Conservation (phyloP, 2,113 vertebrate genomes). For the Eurypyga helias region DNA sequence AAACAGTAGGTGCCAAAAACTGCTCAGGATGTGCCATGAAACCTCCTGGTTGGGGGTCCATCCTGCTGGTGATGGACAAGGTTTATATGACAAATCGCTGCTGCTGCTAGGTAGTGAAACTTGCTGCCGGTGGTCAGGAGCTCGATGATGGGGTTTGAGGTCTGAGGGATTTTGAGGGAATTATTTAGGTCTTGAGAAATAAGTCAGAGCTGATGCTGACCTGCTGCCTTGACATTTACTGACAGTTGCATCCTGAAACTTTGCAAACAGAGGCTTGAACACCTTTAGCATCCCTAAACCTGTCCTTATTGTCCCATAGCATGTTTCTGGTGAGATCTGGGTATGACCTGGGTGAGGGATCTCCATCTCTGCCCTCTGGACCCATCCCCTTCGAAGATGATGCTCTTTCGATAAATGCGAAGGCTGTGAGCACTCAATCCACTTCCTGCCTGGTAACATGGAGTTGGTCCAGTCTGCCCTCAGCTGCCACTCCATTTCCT, state of each 20-base stretch:
- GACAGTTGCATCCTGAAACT: background rate
- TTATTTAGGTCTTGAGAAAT: background rate
- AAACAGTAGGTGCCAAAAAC: background rate
- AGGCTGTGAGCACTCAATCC: background rate
- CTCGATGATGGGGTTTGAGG: background rate
- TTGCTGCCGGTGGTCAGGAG: fast-evolving
- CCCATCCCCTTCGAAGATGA: background rate
- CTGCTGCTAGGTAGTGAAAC: background rate
- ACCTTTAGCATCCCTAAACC: background rate
- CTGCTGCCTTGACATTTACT: background rate
- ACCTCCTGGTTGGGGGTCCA: background rate
- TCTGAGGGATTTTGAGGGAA: background rate
- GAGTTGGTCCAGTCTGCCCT: background rate
- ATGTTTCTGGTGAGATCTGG: background rate
- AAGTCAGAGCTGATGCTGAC: background rate
- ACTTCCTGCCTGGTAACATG: background rate
- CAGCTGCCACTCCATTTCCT: background rate
- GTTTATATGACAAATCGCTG: background rate
- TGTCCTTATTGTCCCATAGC: background rate
- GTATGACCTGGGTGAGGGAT: background rate
- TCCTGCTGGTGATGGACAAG: background rate
- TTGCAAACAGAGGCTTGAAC: background rate
- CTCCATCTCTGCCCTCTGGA: background rate
- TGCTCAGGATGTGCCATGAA: background rate
- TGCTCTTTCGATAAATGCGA: background rate